Percentiles rank a stretch among this genome's conserved stretches.
phyloP scores from a whole-genome alignment of 2,113 vertebrate species.

The Enhydra lutris region DNA sequence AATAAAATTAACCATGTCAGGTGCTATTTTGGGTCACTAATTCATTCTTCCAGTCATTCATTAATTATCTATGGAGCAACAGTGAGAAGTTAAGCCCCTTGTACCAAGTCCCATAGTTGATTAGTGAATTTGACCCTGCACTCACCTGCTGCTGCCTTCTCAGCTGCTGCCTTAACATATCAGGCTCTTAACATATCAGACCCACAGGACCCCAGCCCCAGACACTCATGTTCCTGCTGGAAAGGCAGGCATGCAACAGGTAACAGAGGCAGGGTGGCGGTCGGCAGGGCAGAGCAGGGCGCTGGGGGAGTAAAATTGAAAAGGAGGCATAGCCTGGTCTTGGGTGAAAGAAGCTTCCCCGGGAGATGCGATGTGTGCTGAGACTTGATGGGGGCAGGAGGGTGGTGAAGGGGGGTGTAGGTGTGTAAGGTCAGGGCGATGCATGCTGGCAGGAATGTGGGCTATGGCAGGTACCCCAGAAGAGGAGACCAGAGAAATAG shows the following conservation, averaged over 20 bases:
- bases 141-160: background rate
- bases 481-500: background rate
- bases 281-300: background rate
- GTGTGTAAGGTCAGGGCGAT: too few relatives aligned
- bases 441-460: background rate
- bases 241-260: background rate
- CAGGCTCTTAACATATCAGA: background rate
- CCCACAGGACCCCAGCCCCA: fast-evolving
- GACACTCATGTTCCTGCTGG: background rate
- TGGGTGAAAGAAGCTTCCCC: background rate
- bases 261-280: too few relatives aligned
- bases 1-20: background rate
- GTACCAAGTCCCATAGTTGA: background rate
- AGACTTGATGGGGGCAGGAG: background rate
- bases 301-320: too few relatives aligned
- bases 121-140: background rate
- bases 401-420: background rate
- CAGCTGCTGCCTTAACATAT: fast-evolving
- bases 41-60: background rate
- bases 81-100: background rate
- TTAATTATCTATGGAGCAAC: background rate
- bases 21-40: background rate
- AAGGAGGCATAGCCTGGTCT: background rate
- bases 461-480: background rate
- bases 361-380: background rate